These are phyloP conservation scores for Acanthoscelides obtectus DNA, from an alignment of 2,888 invertebrate species.

Conservation along the genomic window DNA sequence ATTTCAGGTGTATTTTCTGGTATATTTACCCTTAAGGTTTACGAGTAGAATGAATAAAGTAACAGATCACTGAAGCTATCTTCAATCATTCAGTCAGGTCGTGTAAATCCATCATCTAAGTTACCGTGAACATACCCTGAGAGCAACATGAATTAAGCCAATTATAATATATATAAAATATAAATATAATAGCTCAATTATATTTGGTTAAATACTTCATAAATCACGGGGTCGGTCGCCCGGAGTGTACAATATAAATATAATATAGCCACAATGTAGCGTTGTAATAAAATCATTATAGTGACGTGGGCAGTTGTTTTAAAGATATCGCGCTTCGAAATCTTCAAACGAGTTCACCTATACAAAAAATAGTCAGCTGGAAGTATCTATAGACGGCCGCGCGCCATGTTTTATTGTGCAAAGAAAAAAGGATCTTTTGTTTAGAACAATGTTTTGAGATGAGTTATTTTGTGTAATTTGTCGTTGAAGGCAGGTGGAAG, in stretches of 20 bases:
- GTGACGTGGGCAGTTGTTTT: neutral
- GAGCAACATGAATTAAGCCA: neutral
- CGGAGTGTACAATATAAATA: neutral
- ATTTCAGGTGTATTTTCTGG: too few species aligned
- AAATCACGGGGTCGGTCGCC: neutral
- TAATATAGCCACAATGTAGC: neutral
- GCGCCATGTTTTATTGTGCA: neutral
- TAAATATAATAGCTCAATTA: neutral
- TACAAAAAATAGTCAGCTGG: neutral
- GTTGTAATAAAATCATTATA: neutral
- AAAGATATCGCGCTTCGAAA: neutral
- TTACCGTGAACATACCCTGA: neutral
- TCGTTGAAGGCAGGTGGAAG: too few species aligned
- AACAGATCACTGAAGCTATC: too few species aligned
- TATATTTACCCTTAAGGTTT: too few species aligned
- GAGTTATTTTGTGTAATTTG: neutral
- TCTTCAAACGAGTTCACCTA: neutral
- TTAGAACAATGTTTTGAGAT: neutral
- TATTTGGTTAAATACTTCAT: neutral
- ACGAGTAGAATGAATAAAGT: too few species aligned
- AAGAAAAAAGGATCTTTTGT: neutral
- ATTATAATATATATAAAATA: too few species aligned
- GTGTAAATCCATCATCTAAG: neutral
- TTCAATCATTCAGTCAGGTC: too few species aligned
- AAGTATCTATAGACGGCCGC: neutral